phyloP scores from a whole-genome alignment of 1,140 invertebrate genomes.

The Leptopilina clavipes region DNA sequence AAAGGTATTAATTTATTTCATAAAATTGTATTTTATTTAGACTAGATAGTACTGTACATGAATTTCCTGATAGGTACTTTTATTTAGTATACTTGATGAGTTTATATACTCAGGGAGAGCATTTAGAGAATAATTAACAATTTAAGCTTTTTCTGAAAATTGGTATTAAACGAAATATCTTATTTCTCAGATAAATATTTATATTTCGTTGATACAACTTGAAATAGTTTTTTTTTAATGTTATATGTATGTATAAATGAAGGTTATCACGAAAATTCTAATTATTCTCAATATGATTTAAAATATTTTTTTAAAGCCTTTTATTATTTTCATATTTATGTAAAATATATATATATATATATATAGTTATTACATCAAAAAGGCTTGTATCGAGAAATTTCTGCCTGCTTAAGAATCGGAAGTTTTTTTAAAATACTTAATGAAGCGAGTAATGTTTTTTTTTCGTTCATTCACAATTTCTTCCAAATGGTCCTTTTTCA shows the following conservation, averaged over 20 bases:
- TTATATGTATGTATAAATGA: no score
- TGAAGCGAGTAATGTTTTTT: conserved; percentile 5
- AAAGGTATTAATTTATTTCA: conserved; percentile 38
- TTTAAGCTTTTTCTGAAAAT: conserved; percentile 50
- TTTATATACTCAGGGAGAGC: conserved; percentile 46
- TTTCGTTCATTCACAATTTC: neutral
- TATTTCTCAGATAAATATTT: neutral
- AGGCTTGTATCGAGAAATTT: neutral
- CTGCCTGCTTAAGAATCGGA: conserved; percentile 24
- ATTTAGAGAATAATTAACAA: conserved; percentile 54
- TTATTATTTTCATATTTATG: conserved; percentile 28
- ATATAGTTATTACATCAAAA: conserved; percentile 35
- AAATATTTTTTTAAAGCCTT: conserved; percentile 29
- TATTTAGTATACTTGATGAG: conserved; percentile 41
- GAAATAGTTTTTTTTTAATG: no score
- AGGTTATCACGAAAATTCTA: no score
- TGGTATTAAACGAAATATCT: conserved; percentile 6
- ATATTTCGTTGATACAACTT: no score
- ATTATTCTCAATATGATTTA: no score
- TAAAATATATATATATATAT: conserved; percentile 37
- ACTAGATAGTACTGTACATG: conserved; percentile 65
- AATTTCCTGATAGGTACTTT: conserved; percentile 46
- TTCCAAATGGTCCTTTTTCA: neutral
- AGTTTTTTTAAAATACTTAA: conserved; percentile 25
- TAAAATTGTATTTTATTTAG: conserved; percentile 57